Percentiles rank a stretch among this genome's conserved stretches.
phyloP scores from a whole-genome alignment of 2,888 invertebrate species.

The Nomada fucata region DNA sequence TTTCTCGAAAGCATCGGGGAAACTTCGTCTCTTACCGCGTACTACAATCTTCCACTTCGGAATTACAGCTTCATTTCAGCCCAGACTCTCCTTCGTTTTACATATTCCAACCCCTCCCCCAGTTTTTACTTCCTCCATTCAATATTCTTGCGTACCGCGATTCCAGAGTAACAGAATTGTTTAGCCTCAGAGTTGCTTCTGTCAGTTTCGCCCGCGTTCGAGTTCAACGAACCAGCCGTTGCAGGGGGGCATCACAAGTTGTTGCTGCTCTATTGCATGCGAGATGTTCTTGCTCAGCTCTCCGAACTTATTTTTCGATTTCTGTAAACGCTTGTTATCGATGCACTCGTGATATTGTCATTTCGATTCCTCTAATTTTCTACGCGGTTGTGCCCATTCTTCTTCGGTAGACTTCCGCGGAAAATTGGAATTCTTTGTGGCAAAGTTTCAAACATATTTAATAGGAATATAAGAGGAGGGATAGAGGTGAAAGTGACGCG shows the following conservation, averaged over 20 bases:
- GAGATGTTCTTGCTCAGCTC: background rate
- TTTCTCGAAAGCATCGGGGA: slow-evolving; percentile 10
- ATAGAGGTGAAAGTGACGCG: too few relatives aligned
- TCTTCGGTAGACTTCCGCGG: too few relatives aligned
- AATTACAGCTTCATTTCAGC: slow-evolving; percentile 46
- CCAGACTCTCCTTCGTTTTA: slow-evolving; percentile 38
- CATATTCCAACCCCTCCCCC: slow-evolving; percentile 16
- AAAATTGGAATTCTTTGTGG: too few relatives aligned
- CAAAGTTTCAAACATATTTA: too few relatives aligned
- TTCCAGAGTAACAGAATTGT: slow-evolving; percentile 5
- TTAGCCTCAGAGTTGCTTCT: slow-evolving; percentile 7
- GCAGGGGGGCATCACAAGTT: slow-evolving; percentile 1
- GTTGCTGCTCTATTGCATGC: slow-evolving; percentile 2
- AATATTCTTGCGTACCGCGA: slow-evolving; percentile 34
- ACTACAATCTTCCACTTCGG: slow-evolving; percentile 45
- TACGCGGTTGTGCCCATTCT: too few relatives aligned
- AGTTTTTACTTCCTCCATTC: slow-evolving; percentile 39
- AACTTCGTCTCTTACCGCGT: slow-evolving; percentile 43
- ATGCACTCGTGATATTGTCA: background rate
- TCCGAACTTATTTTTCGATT: slow-evolving; percentile 19
- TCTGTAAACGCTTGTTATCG: background rate
- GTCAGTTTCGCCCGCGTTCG: background rate
- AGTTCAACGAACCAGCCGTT: slow-evolving; percentile 14
- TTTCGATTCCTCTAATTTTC: background rate
- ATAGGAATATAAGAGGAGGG: too few relatives aligned